Evolutionary conservation across 2,888 invertebrate species (phyloP).

Genomic region (Drosophila sordidapex): DNA sequence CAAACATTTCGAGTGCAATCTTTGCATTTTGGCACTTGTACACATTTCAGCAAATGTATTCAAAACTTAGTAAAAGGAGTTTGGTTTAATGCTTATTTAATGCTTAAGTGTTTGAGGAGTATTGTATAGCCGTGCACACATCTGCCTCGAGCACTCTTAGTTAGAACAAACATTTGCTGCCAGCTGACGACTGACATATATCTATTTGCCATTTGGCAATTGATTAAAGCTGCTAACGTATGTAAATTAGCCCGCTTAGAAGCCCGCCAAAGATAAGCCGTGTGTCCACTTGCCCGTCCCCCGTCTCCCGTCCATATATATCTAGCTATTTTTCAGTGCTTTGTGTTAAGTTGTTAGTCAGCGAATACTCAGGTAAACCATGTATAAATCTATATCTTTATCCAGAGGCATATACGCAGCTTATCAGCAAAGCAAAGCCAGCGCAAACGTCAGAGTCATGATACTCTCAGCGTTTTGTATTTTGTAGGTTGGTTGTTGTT

Average conservation of each 20-base stretch:
- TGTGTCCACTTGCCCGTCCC: not conserved
- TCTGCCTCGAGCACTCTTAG: not conserved
- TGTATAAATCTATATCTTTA: constrained; percentile 3
- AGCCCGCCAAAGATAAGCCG: constrained; percentile 8
- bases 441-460: constrained; percentile 13
- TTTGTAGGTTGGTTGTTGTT: constrained; percentile 3
- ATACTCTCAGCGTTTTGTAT: constrained; percentile 2
- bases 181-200: constrained; percentile 41
- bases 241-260: constrained; percentile 29
- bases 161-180: constrained; percentile 23
- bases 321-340: not conserved
- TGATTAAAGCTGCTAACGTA: constrained; percentile 52
- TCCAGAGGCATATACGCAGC: constrained; percentile 24
- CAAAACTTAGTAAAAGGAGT: not conserved
- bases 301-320: not conserved
- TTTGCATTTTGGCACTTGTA: not conserved
- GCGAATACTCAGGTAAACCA: constrained; percentile 9
- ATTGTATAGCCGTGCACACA: not conserved
- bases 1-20: not conserved
- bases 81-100: not conserved
- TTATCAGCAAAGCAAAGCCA: constrained; percentile 40
- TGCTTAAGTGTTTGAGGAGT: not conserved
- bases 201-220: constrained; percentile 51
- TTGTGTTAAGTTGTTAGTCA: constrained; percentile 8
- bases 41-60: not conserved